Evolutionary conservation across 2,888 invertebrate species (phyloP).

Genomic region (Siphlonurus alternatus): DNA sequence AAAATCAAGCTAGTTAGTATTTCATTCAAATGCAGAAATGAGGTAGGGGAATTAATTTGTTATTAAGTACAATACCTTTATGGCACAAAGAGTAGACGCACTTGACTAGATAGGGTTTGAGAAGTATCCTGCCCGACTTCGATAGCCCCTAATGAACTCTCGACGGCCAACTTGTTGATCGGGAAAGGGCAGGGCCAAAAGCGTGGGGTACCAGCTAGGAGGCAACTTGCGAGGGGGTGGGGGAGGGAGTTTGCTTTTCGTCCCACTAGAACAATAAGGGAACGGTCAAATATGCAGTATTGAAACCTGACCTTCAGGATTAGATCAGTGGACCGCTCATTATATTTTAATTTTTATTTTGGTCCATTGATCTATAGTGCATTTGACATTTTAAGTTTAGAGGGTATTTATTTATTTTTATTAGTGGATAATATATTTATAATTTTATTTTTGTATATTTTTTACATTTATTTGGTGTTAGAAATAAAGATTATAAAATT

Average conservation of each 20-base stretch:
- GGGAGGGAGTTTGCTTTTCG: slow-evolving; percentile 28
- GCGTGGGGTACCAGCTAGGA: slow-evolving; percentile 31
- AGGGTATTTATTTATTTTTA: neutral
- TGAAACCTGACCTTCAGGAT: neutral
- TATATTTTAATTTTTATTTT: neutral
- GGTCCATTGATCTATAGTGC: neutral
- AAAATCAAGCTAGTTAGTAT: too few species aligned
- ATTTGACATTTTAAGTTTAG: neutral
- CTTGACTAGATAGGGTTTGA: slow-evolving; percentile 52
- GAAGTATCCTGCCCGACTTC: slow-evolving; percentile 72
- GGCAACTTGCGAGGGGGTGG: slow-evolving; percentile 36
- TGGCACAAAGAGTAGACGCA: neutral
- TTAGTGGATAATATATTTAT: neutral
- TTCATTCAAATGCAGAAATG: too few species aligned
- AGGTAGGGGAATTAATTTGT: neutral
- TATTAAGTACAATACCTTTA: neutral
- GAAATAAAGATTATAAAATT: neutral
- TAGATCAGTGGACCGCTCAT: neutral
- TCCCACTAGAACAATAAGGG: slow-evolving; percentile 24
- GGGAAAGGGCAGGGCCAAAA: slow-evolving; percentile 80
- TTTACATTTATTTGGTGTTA: neutral
- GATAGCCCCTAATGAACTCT: slow-evolving; percentile 57
- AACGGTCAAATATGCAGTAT: too few species aligned
- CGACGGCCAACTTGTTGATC: slow-evolving; percentile 82
- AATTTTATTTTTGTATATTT: neutral